phyloP scores from a whole-genome alignment of 2,888 invertebrate genomes.

The Euphydryas editha region DNA sequence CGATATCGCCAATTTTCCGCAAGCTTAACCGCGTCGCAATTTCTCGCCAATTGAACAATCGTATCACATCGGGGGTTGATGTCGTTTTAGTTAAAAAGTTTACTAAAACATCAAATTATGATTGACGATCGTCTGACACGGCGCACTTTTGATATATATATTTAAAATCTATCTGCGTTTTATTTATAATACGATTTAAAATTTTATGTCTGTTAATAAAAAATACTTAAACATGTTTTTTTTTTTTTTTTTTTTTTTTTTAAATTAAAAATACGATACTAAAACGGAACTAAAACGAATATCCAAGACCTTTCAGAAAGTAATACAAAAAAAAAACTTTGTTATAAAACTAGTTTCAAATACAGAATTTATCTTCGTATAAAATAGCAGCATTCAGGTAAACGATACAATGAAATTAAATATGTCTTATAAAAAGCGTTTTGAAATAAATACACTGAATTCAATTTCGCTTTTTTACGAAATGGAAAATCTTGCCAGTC shows the following conservation, averaged over 20 bases:
- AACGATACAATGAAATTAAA: slow-evolving; percentile 8
- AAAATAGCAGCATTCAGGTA: slow-evolving; percentile 2
- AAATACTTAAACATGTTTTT: no score
- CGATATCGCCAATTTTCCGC: slow-evolving; percentile 83
- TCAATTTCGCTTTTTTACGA: slow-evolving; percentile 32
- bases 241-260: no score
- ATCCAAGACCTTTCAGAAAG: no score
- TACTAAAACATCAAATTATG: slow-evolving; percentile 30
- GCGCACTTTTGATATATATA: neutral
- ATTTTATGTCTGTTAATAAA: no score
- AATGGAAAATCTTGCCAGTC: slow-evolving; percentile 28
- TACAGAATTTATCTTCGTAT: neutral
- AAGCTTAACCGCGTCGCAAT: slow-evolving; percentile 81
- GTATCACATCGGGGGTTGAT: slow-evolving; percentile 64
- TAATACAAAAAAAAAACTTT: neutral
- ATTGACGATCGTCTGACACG: slow-evolving; percentile 18
- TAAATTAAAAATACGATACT: no score
- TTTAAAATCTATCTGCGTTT: neutral
- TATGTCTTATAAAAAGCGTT: slow-evolving; percentile 12
- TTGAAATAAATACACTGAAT: slow-evolving; percentile 29
- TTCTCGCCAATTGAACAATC: slow-evolving; percentile 83
- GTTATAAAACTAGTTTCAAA: neutral
- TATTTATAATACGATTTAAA: neutral
- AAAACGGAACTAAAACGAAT: no score
- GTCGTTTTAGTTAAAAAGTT: slow-evolving; percentile 48